Conservation (phyloP, 2,888 invertebrate genomes). For the Mamestra brassicae region DNA sequence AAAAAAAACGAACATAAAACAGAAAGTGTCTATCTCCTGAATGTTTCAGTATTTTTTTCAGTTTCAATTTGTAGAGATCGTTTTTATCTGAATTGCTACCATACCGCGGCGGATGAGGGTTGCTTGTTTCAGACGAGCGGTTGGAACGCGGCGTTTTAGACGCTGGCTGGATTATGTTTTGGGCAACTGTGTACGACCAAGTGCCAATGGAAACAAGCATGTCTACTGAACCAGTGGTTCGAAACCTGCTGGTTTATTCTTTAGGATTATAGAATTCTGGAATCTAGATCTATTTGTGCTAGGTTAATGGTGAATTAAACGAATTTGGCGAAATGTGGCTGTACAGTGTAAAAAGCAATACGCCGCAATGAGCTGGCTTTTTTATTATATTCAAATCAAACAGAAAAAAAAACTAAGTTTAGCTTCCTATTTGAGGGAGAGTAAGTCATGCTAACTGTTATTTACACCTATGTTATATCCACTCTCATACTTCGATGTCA, state of each 20-base stretch:
- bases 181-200: accelerated
- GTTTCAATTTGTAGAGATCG: constrained; percentile 88
- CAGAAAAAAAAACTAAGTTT: no score
- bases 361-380: no score
- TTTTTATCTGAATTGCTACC: constrained; percentile 90
- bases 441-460: no score
- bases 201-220: neutral
- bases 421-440: no score
- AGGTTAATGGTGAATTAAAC: no score
- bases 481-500: neutral
- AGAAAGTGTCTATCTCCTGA: constrained; percentile 60
- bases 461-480: neutral
- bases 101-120: constrained; percentile 79
- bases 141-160: constrained; percentile 49
- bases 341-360: no score
- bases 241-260: no score
- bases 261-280: no score
- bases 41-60: constrained; percentile 78
- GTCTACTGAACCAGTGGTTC: no score
- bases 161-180: neutral
- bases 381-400: no score
- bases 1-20: constrained; percentile 65
- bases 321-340: no score
- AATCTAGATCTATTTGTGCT: no score
- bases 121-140: constrained; percentile 70